Evolutionary conservation across 2,113 vertebrate genomes (phyloP), one percentile per base, ranked within the genome.

Genomic region (Alethe castanea): DNA sequence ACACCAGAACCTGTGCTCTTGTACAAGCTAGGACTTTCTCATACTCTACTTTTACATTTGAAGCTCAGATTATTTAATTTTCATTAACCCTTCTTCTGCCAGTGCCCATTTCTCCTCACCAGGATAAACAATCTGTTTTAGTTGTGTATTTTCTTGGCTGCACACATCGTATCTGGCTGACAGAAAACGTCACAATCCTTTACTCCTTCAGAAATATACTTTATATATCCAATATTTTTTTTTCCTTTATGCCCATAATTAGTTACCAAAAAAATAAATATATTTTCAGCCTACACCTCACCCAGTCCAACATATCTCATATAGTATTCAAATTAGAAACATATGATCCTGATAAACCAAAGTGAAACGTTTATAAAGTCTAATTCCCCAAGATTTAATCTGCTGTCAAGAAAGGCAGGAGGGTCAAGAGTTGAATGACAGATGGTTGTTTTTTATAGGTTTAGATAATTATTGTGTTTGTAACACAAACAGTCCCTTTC

Each of bases 381-480:
- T 11, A 11, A 76, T 69, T 85, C 28, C n/a, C 19, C 48, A 36
- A 81, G 53, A 85, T 91, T 81, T 76, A 69, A 48, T 77, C 81
- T 66, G 53, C 65, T 53, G 23, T 56, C 40, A 22, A 48, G 36
- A 26, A 77, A 72, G 88, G 57, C 80, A 81, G 26, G 29, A 90
- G 71, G 28, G 25, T 65, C 42, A 79, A 50, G 72, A 79, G 66
- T 50, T 62, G 81, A 86, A 45, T 14, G 77, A 56, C 26, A 67
- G 72, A 53, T 53, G 8, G 40, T 40, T 89, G 70, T 92, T 90
- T 88, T 91, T 94, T 89, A 71, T 56, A 81, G 73, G 17, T 70
- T 89, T 92, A 40, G 73, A 20, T 91, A 96, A 96, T 96, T 91
- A 85, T 28, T 70, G 42, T 89, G 54, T 78, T 90, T 90, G 81